Percentiles rank a stretch among this genome's conserved stretches.
Evolutionary conservation across 2,113 vertebrate species (phyloP).

Genomic region (Pachypanchax playfairii): DNA sequence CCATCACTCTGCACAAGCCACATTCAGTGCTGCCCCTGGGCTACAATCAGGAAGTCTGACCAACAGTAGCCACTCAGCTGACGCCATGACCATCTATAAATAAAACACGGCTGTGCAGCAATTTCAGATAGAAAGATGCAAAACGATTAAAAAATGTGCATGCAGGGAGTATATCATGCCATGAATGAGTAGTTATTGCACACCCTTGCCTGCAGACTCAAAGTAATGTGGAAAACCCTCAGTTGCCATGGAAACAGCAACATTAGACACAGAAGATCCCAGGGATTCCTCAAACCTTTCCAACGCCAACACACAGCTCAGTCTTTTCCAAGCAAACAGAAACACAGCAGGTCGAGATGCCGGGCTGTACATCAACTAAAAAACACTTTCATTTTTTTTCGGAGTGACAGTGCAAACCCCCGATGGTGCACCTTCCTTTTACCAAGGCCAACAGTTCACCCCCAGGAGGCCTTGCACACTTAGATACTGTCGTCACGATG

Average conservation of each 20-base stretch:
- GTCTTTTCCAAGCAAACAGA: constrained; percentile 16
- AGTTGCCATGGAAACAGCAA: constrained; percentile 68
- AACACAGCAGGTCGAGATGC: constrained; percentile 16
- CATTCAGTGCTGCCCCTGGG: too few species aligned
- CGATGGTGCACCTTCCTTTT: constrained; percentile 9
- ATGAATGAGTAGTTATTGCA: constrained; percentile 33
- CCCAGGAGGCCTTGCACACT: neutral
- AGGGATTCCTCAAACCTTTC: constrained; percentile 67
- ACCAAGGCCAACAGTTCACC: neutral
- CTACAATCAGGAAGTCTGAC: constrained; percentile 33
- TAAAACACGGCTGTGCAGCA: neutral
- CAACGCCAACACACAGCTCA: constrained; percentile 26
- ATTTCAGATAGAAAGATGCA: constrained; percentile 6
- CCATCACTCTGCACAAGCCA: too few species aligned
- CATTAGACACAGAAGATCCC: constrained; percentile 63
- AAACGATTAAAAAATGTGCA: too few species aligned
- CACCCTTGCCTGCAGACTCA: constrained; percentile 24
- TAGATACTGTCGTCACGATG: neutral
- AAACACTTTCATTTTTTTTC: constrained; percentile 31
- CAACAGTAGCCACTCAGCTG: constrained; percentile 27
- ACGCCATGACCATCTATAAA: constrained; percentile 19
- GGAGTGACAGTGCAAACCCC: constrained; percentile 9
- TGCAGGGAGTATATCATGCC: constrained; percentile 6
- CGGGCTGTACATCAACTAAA: constrained; percentile 9
- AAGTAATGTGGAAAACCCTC: constrained; percentile 50